Conservation (phyloP, 1,140 invertebrate genomes). For the Paraescarpia echinospica region DNA sequence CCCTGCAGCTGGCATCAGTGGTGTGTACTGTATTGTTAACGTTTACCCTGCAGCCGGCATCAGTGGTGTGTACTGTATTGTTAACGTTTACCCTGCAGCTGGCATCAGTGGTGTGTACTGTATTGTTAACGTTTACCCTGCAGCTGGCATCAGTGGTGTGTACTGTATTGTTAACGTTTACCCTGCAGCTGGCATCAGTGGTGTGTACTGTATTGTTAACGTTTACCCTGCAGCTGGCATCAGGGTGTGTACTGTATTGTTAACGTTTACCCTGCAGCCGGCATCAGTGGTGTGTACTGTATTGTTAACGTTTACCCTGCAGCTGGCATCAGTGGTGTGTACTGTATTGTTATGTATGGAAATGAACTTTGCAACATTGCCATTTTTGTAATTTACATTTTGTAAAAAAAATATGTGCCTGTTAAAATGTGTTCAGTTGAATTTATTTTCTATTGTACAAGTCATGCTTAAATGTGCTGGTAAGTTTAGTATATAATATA, state of each 20-base stretch:
- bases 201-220: background rate
- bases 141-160: background rate
- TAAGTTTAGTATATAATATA: background rate
- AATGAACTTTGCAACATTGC: constrained; percentile 5
- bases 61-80: background rate
- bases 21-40: background rate
- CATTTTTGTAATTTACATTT: background rate
- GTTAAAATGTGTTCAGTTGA: background rate
- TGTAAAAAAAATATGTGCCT: background rate
- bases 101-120: background rate
- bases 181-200: background rate
- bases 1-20: background rate
- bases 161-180: background rate
- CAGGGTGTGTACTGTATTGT: no score
- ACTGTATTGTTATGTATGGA: background rate
- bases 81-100: background rate
- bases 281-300: background rate
- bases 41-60: background rate
- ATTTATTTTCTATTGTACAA: background rate
- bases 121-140: background rate
- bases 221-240: background rate
- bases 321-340: background rate
- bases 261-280: no score
- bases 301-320: background rate
- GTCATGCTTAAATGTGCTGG: background rate